A percentile compares a stretch with the other conserved stretches of the same genome.
phyloP scores from a whole-genome alignment of 1,140 invertebrate species.

The Kradibia gibbosae region DNA sequence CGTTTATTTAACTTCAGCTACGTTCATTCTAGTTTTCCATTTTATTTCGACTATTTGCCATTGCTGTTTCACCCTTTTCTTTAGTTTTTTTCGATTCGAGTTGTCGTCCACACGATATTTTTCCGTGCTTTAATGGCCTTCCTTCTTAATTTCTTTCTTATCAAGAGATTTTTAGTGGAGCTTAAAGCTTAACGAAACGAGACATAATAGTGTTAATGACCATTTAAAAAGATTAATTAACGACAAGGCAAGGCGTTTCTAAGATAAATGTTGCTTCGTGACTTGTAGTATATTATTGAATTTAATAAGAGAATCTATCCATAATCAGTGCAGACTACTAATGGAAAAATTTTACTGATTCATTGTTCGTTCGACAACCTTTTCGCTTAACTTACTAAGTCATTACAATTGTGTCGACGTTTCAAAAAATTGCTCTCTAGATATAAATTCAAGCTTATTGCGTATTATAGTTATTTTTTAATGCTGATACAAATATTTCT shows the following conservation, averaged over 20 bases:
- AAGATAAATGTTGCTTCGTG: background rate
- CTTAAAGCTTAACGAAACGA: background rate
- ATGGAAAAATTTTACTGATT: background rate
- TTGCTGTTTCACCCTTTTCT: background rate
- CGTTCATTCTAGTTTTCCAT: background rate
- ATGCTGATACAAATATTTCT: too few species aligned
- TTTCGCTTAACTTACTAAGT: background rate
- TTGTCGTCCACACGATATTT: background rate
- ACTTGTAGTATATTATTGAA: background rate
- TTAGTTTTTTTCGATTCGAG: background rate
- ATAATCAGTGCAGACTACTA: background rate
- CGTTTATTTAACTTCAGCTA: background rate
- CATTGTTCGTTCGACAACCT: background rate
- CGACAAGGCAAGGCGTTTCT: background rate
- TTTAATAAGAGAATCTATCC: background rate
- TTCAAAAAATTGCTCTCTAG: too few species aligned
- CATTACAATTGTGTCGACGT: too few species aligned
- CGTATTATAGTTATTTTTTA: too few species aligned
- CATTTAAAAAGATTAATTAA: background rate
- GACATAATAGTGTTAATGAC: background rate
- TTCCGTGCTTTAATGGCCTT: background rate
- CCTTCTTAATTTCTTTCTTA: conserved; percentile 15
- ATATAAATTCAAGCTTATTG: too few species aligned
- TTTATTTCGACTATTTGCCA: background rate
- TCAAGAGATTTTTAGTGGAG: background rate